Conservation (phyloP, 2,888 invertebrate genomes). For the Thyatira batis region DNA sequence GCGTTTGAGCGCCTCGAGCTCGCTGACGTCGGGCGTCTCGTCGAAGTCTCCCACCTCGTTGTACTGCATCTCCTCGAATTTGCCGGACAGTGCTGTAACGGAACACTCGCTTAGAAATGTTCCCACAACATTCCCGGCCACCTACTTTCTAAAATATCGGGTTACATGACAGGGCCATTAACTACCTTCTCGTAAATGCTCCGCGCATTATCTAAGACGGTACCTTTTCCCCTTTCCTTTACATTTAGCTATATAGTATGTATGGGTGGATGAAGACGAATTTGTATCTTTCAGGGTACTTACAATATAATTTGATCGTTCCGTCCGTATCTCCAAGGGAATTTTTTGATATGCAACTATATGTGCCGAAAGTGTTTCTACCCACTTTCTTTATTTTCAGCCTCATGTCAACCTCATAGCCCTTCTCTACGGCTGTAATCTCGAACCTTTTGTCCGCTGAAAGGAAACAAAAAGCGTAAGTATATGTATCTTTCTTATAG, state of each 20-base stretch:
- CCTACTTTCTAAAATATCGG: constrained; percentile 46
- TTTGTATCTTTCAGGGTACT: constrained; percentile 55
- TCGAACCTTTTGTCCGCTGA: constrained; percentile 80
- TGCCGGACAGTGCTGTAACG: constrained; percentile 72
- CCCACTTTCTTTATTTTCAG: constrained; percentile 85
- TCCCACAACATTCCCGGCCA: constrained; percentile 25
- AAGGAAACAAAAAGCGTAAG: constrained; percentile 18
- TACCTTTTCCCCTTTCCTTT: not conserved
- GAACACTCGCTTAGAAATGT: constrained; percentile 34
- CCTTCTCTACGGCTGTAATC: constrained; percentile 79
- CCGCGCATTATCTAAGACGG: constrained; percentile 18
- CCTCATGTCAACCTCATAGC: constrained; percentile 88
- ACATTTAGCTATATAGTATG: not conserved
- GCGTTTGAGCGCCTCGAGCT: constrained; percentile 72
- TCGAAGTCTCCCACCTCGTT: constrained; percentile 71
- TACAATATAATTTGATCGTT: constrained; percentile 87
- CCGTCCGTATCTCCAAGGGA: constrained; percentile 88
- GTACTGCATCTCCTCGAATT: constrained; percentile 76
- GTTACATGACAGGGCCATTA: constrained; percentile 57
- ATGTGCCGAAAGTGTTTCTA: constrained; percentile 84
- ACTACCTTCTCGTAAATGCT: constrained; percentile 41
- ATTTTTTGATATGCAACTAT: constrained; percentile 89
- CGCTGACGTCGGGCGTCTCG: constrained; percentile 71
- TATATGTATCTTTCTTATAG: not conserved
- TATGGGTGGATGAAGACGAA: not conserved